A percentile compares a stretch with the other conserved stretches of the same genome.
These are phyloP conservation scores for Gavia stellata DNA, from an alignment of 2,113 vertebrate genomes.

Conservation along the genomic window DNA sequence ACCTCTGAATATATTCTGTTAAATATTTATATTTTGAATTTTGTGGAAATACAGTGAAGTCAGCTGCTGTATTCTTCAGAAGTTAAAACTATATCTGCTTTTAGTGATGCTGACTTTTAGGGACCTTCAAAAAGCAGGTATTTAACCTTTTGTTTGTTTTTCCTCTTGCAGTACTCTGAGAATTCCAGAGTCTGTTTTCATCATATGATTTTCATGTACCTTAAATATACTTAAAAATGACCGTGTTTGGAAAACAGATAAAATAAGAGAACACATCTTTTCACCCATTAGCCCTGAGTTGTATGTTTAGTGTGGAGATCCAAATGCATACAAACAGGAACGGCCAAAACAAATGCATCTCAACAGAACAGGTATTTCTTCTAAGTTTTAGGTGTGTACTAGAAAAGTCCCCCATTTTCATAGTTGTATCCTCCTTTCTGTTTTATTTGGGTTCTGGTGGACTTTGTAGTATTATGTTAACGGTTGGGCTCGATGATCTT, in stretches of 20 bases:
- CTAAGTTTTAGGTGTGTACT: not conserved
- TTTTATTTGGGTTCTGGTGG: not conserved
- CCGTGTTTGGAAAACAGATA: not conserved
- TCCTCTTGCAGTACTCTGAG: not conserved
- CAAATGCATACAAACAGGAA: no score
- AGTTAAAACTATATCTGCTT: not conserved
- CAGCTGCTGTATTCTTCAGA: not conserved
- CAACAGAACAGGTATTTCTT: not conserved
- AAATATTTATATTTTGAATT: not conserved
- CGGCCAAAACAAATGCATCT: no score
- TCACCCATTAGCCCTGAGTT: rapidly evolving
- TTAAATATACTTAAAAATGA: not conserved
- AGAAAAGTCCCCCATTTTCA: not conserved
- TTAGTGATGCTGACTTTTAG: not conserved
- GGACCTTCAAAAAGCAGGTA: not conserved
- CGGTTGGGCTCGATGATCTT: not conserved
- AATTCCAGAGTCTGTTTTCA: not conserved
- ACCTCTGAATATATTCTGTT: not conserved
- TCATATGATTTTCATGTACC: not conserved
- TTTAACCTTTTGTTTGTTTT: not conserved
- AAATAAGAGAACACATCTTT: not conserved
- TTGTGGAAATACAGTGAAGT: not conserved
- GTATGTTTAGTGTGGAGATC: not conserved
- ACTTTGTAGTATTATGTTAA: not conserved
- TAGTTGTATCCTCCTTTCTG: not conserved